These are phyloP conservation scores for Sciaenops ocellatus DNA, from an alignment of 2,797 vertebrate species.

Conservation along the genomic window DNA sequence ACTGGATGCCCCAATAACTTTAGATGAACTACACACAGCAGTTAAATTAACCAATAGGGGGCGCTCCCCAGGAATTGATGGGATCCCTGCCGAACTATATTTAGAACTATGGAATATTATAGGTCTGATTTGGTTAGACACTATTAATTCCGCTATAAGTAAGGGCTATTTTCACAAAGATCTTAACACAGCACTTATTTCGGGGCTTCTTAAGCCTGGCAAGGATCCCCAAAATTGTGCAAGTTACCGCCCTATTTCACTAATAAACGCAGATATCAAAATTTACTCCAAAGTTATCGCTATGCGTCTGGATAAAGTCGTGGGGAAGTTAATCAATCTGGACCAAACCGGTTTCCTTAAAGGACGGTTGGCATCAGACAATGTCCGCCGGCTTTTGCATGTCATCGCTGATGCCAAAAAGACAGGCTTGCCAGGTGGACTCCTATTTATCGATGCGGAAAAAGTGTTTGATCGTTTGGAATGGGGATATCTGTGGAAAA, in stretches of 20 bases:
- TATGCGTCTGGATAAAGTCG: background rate
- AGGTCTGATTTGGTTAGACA: background rate
- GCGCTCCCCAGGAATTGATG: background rate
- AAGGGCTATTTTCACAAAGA: background rate
- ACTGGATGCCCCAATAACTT: background rate
- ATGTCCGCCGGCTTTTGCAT: background rate
- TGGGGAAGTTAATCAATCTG: background rate
- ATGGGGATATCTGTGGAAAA: too few species aligned
- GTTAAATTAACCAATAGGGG: conserved; percentile 3
- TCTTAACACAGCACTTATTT: background rate
- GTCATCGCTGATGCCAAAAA: background rate
- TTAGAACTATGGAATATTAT: conserved; percentile 1
- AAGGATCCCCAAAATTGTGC: background rate
- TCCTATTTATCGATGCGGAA: background rate
- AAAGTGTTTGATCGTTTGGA: too few species aligned
- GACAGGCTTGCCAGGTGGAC: background rate
- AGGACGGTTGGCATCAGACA: background rate
- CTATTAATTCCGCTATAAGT: background rate
- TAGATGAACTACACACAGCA: background rate
- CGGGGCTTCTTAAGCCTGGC: background rate
- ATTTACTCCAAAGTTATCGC: background rate
- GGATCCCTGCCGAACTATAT: background rate
- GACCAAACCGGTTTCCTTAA: background rate
- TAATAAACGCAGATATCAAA: background rate
- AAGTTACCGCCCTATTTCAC: background rate